Base-by-base conservation (phyloP, 2,888 invertebrate species). In the Bruchidius siliquastri region DNA sequence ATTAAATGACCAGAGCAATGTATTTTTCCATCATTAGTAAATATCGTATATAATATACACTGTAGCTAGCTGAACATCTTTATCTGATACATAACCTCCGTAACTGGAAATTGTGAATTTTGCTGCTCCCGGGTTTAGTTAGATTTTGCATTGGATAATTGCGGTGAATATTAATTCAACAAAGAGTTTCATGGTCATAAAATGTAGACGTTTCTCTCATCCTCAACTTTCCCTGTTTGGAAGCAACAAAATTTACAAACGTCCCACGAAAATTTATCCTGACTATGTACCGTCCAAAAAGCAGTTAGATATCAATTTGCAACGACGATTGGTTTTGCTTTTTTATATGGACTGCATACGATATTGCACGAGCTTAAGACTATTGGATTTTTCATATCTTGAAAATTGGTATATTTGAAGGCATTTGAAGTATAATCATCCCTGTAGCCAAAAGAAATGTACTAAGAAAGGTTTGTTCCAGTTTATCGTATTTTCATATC, bases 281-380 rank as follows among this genome's bases (percentile, higher is more conserved):
- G 26, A 79, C 75, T 78, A 77, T 75, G 74, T 81, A 80, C 82
- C 82, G 82, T 82, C 82, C 82, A 82, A 78, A 74, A 77, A 78
- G 80, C 80, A 82, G 80, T 80, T 82, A 79, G 74, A 49, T 49
- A 49, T 8, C 49, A 49, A 49, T 49, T 3, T 8, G 13, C 49
- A 49, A 49, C 49, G 49, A 49, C 18, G 8, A 30, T 49, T 49
- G 49, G 6, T 49, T 49, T 49, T 49, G 3, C 6, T 13, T 49
- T 49, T 49, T 49, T 49, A 49, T 49, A 49, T 49, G 49, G 49
- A 49, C 49, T 49, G 13, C 18, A 49, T 13, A 49, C 49, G 49
- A 49, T 18, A 13, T 13, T 49, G 3, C 49, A 49, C 49, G 49
- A 49, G 49, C 49, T 49, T 49, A 49, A 13, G 18, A 13, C 13